Evolutionary conservation across 2,888 invertebrate species (phyloP).

Genomic region (Eremobia ochroleuca): DNA sequence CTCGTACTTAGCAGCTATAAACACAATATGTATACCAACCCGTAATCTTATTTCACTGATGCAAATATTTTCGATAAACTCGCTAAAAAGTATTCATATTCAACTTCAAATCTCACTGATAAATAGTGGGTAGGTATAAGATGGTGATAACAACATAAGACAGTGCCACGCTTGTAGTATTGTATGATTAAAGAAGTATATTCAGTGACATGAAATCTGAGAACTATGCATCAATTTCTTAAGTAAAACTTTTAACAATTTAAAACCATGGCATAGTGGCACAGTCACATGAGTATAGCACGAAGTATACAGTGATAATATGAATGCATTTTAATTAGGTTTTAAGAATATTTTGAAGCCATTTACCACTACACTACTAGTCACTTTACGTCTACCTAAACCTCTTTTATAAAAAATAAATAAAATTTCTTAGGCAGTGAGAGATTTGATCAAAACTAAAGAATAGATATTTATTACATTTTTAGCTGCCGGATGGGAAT

Average conservation of each 20-base stretch:
- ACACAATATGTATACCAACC: constrained; percentile 17
- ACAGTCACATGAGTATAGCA: neutral
- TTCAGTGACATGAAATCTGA: neutral
- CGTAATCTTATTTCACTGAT: constrained; percentile 60
- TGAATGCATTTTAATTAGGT: neutral
- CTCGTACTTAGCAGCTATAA: constrained; percentile 3
- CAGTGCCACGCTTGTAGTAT: constrained; percentile 29
- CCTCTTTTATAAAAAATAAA: neutral
- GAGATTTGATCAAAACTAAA: neutral
- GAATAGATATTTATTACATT: too few relatives aligned
- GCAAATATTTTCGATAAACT: constrained; percentile 59
- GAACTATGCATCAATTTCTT: neutral
- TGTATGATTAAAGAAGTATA: constrained; percentile 16
- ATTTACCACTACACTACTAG: neutral
- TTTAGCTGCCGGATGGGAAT: too few relatives aligned
- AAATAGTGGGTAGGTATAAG: constrained; percentile 56
- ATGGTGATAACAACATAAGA: constrained; percentile 58
- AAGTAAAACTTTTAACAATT: neutral
- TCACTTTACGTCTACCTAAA: neutral
- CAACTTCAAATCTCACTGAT: constrained; percentile 60
- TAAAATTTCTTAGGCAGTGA: too few relatives aligned
- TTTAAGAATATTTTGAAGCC: neutral
- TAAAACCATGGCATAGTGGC: neutral
- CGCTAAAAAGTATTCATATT: constrained; percentile 52
- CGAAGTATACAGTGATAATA: neutral